Evolutionary conservation across 1,140 invertebrate species (phyloP).

Genomic region (Berghia stephanieae): DNA sequence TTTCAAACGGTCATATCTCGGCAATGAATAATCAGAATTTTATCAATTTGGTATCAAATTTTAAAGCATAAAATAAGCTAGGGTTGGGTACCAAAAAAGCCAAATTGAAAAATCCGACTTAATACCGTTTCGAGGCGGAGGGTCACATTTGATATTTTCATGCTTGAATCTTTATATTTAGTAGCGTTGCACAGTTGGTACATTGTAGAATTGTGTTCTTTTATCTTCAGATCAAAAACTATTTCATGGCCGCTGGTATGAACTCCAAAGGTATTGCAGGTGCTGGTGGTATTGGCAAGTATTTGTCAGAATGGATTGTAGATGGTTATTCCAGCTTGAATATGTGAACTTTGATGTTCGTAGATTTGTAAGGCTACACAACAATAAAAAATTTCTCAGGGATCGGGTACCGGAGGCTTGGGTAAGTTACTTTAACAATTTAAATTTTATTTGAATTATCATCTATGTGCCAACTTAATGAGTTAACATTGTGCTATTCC

Average conservation of each 20-base stretch:
- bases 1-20: too few relatives aligned
- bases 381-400: slow-evolving; percentile 92
- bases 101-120: too few relatives aligned
- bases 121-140: background rate
- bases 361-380: slow-evolving; percentile 93
- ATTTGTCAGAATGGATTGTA: slow-evolving; percentile 88
- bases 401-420: slow-evolving; percentile 94
- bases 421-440: too few relatives aligned
- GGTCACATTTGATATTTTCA: too few relatives aligned
- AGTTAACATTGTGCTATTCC: too few relatives aligned
- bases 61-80: too few relatives aligned
- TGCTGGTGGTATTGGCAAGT: slow-evolving; percentile 91
- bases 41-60: too few relatives aligned
- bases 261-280: slow-evolving; percentile 92
- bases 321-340: slow-evolving; percentile 77
- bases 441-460: too few relatives aligned
- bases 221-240: slow-evolving; percentile 81
- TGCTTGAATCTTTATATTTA: too few relatives aligned
- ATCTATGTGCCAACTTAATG: too few relatives aligned
- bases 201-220: background rate
- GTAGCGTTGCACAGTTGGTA: background rate
- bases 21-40: too few relatives aligned
- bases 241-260: slow-evolving; percentile 95
- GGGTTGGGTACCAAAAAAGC: too few relatives aligned
- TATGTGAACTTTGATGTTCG: slow-evolving; percentile 92